Evolutionary conservation across 2,888 invertebrate genomes (phyloP), one percentile per base, ranked within the genome.

Genomic region (Protonemura montana): DNA sequence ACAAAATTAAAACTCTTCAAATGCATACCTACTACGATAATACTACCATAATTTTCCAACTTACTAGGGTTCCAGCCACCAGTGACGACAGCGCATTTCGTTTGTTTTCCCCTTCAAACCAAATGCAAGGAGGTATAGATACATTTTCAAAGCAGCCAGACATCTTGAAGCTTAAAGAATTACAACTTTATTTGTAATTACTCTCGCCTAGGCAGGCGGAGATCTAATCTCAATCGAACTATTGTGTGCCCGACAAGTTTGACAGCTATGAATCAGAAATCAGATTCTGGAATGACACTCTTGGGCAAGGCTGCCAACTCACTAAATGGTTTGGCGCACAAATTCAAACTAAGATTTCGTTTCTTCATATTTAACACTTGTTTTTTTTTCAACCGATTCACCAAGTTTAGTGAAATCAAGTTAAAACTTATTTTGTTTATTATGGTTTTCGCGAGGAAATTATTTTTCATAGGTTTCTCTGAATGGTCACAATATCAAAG

Each of bases 11-110:
- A 35, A 6, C 35, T 35, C 10, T 10, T 35, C 35, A 35, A 35
- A 6, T 6, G 3, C 35, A 78, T 78, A n/a, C 41, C 82, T 35
- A 26, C 10, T 26, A 26, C 29, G 29, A n/a, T 6, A n/a, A 6
- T 35, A 35, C 3, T 6, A 35, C 10, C 3, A 6, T 3, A 35
- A 35, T 35, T 10, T 35, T 35, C 35, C 26, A 7, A 86, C 93
- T 92, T 93, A 98, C 98, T 94, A 99, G 92, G 88, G 96, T 92
- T 88, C 98, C 98, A 88, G 99, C 94, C 80, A 95, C 91, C 89
- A 98, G 94, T 0, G 99, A 96, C 3, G 97, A 95, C 86, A 98
- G 92, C 77, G 96, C 95, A 92, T 99, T 99, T 89, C 98, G 93
- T 90, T 95, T 96, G 88, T 97, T 96, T 25, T 96, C 96, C 88